Percentiles rank a stretch among this genome's conserved stretches.
Evolutionary conservation across 2,797 vertebrate genomes (phyloP).

Genomic region (Sebastiscus tertius): DNA sequence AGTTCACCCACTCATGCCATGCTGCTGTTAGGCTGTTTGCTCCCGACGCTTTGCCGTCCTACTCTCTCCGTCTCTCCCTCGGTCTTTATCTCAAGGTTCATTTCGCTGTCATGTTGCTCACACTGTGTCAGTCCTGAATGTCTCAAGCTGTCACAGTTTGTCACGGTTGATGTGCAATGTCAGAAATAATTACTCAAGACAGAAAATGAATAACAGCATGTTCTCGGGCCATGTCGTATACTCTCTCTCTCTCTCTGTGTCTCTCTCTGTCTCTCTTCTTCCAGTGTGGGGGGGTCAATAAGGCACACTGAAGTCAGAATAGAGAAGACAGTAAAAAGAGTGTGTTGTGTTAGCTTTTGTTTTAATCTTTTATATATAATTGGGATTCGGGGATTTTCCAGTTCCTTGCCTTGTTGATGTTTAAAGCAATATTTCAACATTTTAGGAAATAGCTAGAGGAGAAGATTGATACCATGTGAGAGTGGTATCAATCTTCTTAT

Average conservation of each 20-base stretch:
- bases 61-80: not conserved
- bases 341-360: not conserved
- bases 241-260: not conserved
- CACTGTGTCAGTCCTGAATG: slow-evolving; percentile 53
- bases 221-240: slow-evolving; percentile 13
- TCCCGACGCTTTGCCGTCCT: slow-evolving; percentile 14
- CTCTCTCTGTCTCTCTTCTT: not conserved
- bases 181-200: slow-evolving; percentile 58
- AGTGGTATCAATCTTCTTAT: not conserved
- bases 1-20: slow-evolving; percentile 4
- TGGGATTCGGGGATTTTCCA: not conserved
- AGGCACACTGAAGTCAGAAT: not conserved
- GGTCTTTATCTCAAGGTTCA: slow-evolving; percentile 46
- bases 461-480: not conserved
- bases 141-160: slow-evolving; percentile 63
- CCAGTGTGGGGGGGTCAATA: not conserved
- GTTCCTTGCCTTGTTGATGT: not conserved
- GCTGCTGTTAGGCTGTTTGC: slow-evolving; percentile 25
- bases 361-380: not conserved
- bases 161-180: slow-evolving; percentile 53
- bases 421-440: not conserved
- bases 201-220: slow-evolving; percentile 42
- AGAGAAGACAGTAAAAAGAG: not conserved
- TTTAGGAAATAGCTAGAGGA: not conserved
- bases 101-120: slow-evolving; percentile 45